Percentiles rank a stretch among this genome's conserved stretches.
phyloP scores from a whole-genome alignment of 1,140 invertebrate genomes.

The Caerostris darwini region DNA sequence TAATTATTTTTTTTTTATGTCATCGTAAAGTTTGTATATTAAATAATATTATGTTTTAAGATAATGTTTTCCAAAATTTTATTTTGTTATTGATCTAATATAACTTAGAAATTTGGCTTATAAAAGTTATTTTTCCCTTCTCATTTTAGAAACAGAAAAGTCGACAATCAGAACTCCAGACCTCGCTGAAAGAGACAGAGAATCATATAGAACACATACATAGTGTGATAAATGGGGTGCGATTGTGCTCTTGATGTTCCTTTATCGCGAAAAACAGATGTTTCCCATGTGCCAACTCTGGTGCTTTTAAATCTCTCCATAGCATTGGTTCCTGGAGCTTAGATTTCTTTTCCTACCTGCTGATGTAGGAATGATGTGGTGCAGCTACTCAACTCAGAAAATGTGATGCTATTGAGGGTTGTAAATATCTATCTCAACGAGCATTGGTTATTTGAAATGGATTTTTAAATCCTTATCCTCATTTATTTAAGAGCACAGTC shows the following conservation, averaged over 20 bases:
- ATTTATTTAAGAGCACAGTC: constrained; percentile 74
- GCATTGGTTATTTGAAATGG: not conserved
- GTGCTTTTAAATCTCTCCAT: constrained; percentile 67
- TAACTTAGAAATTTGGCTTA: too few relatives aligned
- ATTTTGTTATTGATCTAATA: too few relatives aligned
- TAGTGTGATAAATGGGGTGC: constrained; percentile 64
- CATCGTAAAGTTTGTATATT: too few relatives aligned
- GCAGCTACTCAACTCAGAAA: constrained; percentile 54
- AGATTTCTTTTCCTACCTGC: constrained; percentile 22
- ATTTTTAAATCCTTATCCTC: constrained; percentile 39
- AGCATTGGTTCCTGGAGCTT: constrained; percentile 75
- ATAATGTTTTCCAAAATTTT: too few relatives aligned
- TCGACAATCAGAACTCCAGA: constrained; percentile 76
- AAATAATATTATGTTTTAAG: too few relatives aligned
- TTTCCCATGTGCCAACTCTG: constrained; percentile 70
- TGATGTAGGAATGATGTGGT: constrained; percentile 17
- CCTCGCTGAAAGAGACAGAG: constrained; percentile 50
- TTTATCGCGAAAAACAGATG: not conserved
- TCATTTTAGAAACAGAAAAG: constrained; percentile 69
- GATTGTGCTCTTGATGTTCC: constrained; percentile 77
- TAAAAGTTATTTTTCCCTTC: not conserved
- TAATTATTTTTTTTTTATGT: too few relatives aligned
- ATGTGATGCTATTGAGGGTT: constrained; percentile 59
- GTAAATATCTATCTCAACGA: constrained; percentile 50
- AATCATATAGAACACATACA: constrained; percentile 37